A percentile compares a stretch with the other conserved stretches of the same genome.
These are phyloP conservation scores for Cephus runcator DNA, from an alignment of 2,888 invertebrate species.

Conservation along the genomic window DNA sequence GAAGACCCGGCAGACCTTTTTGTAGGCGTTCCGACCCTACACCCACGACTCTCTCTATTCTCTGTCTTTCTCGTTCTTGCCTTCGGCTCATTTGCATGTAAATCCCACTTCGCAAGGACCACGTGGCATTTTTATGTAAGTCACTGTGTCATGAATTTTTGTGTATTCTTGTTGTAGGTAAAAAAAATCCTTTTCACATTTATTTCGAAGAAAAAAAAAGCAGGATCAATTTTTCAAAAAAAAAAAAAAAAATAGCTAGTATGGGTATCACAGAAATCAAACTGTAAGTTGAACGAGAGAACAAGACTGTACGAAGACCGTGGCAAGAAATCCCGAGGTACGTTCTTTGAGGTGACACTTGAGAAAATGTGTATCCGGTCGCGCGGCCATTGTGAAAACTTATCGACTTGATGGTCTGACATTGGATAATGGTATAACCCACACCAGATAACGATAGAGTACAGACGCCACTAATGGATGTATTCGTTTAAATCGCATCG, in stretches of 20 bases:
- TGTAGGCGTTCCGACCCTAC: not conserved
- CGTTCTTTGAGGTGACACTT: not conserved
- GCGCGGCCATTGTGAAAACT: not conserved
- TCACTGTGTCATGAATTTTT: constrained; percentile 41
- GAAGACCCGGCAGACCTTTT: constrained; percentile 5
- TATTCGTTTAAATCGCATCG: not conserved
- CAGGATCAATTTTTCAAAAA: not conserved
- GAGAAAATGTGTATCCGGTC: not conserved
- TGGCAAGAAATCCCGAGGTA: not conserved
- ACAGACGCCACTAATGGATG: not conserved
- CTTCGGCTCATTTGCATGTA: constrained; percentile 9
- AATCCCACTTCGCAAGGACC: constrained; percentile 1
- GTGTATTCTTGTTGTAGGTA: not conserved
- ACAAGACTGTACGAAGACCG: not conserved
- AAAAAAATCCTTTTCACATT: not conserved
- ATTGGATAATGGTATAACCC: not conserved
- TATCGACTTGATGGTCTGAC: not conserved
- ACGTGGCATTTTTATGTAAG: constrained; percentile 46
- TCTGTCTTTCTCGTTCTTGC: constrained; percentile 21
- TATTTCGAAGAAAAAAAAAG: not conserved
- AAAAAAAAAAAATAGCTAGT: not conserved
- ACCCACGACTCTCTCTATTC: constrained; percentile 16
- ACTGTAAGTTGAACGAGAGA: not conserved
- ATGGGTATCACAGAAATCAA: too few species aligned
- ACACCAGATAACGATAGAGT: not conserved